Percentiles rank a stretch among this genome's conserved stretches.
phyloP scores from a whole-genome alignment of 2,888 invertebrate species.

The Phytoseiulus persimilis region DNA sequence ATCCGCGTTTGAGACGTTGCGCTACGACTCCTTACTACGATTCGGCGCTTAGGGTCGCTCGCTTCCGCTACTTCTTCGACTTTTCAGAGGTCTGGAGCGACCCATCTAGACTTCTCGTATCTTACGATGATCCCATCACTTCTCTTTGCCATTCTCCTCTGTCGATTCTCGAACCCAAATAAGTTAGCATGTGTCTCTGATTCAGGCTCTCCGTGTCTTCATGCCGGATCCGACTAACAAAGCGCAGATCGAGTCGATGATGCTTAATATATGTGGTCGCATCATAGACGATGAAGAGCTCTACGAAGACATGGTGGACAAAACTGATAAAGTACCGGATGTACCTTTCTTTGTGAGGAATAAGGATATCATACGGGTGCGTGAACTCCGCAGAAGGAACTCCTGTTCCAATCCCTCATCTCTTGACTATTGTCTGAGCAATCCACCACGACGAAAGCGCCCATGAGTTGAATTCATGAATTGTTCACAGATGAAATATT shows the following conservation, averaged over 20 bases:
- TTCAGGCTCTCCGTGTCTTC: neutral
- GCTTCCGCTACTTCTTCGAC: neutral
- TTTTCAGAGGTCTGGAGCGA: neutral
- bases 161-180: too few species aligned
- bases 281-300: neutral
- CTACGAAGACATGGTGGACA: neutral
- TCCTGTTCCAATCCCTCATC: neutral
- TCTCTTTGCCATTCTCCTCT: too few species aligned
- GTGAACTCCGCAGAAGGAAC: neutral
- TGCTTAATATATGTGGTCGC: slow-evolving; percentile 18
- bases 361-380: neutral
- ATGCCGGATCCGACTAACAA: neutral
- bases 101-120: neutral
- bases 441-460: too few species aligned
- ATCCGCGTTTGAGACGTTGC: neutral
- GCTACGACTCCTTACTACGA: neutral
- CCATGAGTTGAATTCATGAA: neutral
- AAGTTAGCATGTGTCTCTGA: too few species aligned
- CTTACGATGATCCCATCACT: neutral
- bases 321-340: neutral
- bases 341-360: neutral
- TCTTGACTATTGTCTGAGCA: neutral
- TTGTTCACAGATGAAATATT: slow-evolving; percentile 9
- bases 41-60: neutral
- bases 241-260: neutral